Conservation (phyloP, 2,888 invertebrate species). For the Torymus aiolomorphi region DNA sequence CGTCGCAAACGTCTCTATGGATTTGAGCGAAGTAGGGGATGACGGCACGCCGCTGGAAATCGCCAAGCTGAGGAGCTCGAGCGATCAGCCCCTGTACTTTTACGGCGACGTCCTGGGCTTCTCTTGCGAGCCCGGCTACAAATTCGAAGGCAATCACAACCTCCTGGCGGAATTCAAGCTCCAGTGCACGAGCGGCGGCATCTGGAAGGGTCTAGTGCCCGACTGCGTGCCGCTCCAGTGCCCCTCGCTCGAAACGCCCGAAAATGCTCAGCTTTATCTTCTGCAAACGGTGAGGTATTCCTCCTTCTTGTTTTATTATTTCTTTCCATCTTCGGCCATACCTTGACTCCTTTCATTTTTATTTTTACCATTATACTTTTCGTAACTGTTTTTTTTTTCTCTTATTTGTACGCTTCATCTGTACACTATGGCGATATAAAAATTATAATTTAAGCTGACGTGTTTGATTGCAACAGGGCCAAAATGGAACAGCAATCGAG, state of each 20-base stretch:
- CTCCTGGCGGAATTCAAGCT: constrained; percentile 63
- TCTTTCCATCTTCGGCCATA: no score
- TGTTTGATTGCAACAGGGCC: not conserved
- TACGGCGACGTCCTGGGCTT: constrained; percentile 63
- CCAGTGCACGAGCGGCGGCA: constrained; percentile 79
- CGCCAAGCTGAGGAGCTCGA: constrained; percentile 3
- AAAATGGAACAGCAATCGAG: constrained; percentile 42
- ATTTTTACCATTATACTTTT: no score
- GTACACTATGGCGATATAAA: no score
- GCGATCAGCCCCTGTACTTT: constrained; percentile 46
- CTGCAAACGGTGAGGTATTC: not conserved
- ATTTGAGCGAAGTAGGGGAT: not conserved
- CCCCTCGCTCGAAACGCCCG: constrained; percentile 58
- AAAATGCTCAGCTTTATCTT: constrained; percentile 62
- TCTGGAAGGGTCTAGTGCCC: constrained; percentile 80
- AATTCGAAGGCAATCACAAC: constrained; percentile 63
- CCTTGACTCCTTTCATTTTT: no score
- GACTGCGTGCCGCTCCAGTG: constrained; percentile 75
- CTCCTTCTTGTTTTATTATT: no score
- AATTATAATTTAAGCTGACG: no score
- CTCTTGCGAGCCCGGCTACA: constrained; percentile 65
- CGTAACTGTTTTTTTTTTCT: no score
- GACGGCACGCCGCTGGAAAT: not conserved
- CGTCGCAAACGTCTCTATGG: constrained; percentile 19
- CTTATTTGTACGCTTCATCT: no score